Evolutionary conservation across 2,888 invertebrate species (phyloP), one percentile per base, ranked within the genome.

Genomic region (Andricus quercusramuli): DNA sequence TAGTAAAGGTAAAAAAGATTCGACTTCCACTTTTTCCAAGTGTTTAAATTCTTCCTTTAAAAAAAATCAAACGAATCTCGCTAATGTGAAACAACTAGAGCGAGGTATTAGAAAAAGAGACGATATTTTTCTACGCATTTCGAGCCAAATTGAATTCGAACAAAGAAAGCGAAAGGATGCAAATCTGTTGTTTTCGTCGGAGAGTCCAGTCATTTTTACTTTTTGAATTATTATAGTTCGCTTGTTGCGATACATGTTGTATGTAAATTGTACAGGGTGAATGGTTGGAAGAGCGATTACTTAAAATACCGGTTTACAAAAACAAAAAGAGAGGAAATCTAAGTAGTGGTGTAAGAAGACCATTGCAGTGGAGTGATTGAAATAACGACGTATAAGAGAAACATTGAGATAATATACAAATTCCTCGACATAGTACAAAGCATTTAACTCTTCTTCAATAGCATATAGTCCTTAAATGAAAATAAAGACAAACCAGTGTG

Each of bases 371-470:
- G 80, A 83, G 83, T 83, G 77, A 83, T 84, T 83, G 79, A 83
- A 85, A 83, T 79, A 81, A 80, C 77, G 80, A 67, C 80, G 47
- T 74, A 86, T 83, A 85, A 84, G 82, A 83, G 84, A 86, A 84
- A 84, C 82, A 78, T 47, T 77, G 86, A 88, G 85, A 90, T 90
- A 91, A 90, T 90, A 91, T 89, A 91, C 89, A 92, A 93, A 92
- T 91, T 92, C 92, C 92, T 93, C 89, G 90, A 92, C 89, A 92
- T 93, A 93, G 93, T 93, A 93, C 93, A 93, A 93, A 93, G 89
- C 91, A 90, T 89, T 89, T 88, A 89, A 91, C 87, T 89, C 88
- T 88, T 91, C 87, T 88, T 87, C 88, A 88, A 89, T 89, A 89
- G 90, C 85, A 77, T 88, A 70, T 51, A 89, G 89, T 83, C 83